Evolutionary conservation across 2,888 invertebrate species (phyloP).

Genomic region (Machimus rusticus): DNA sequence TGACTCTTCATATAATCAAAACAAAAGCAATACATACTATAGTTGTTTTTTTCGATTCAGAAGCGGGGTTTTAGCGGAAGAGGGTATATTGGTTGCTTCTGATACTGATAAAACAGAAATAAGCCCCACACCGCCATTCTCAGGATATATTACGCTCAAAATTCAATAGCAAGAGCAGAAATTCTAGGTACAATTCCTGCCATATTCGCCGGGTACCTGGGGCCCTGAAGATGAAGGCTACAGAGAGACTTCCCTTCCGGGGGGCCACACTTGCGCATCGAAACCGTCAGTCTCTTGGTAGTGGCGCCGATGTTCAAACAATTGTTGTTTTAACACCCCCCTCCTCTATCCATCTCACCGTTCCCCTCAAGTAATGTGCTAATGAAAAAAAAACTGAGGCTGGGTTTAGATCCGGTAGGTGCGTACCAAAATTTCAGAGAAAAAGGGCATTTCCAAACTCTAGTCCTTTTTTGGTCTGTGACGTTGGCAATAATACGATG

Average conservation of each 20-base stretch:
- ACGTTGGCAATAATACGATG: background rate
- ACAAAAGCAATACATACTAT: background rate
- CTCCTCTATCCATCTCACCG: background rate
- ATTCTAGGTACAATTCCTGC: background rate
- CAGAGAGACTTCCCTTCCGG: background rate
- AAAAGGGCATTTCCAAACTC: background rate
- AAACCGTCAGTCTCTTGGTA: background rate
- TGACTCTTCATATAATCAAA: background rate
- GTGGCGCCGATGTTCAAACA: background rate
- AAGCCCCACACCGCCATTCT: background rate
- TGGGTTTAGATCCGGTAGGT: background rate
- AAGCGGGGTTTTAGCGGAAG: background rate
- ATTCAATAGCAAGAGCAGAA: background rate
- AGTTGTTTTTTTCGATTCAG: background rate
- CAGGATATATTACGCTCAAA: background rate
- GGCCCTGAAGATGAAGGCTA: background rate
- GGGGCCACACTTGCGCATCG: background rate
- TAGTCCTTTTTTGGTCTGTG: background rate
- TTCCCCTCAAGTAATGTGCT: background rate
- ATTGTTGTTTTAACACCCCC: background rate
- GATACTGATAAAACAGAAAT: background rate
- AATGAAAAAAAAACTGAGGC: too few species aligned
- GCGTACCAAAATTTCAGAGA: background rate
- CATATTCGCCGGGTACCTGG: background rate
- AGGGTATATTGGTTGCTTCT: background rate